A percentile compares a stretch with the other conserved stretches of the same genome.
phyloP scores from a whole-genome alignment of 2,888 invertebrate species.

The Silvanus unidentatus region DNA sequence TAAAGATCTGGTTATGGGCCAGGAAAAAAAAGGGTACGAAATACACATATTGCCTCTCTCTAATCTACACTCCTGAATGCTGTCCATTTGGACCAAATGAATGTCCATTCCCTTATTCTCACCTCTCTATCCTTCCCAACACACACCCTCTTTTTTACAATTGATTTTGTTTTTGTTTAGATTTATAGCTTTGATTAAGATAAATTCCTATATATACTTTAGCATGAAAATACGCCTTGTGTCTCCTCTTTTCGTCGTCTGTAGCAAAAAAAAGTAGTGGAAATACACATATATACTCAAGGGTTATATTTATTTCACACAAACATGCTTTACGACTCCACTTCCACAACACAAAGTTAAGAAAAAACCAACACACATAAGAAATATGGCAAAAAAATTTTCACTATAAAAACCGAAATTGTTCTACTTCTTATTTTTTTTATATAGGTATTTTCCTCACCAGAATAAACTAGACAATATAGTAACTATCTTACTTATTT shows the following conservation, averaged over 20 bases:
- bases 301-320: constrained; percentile 33
- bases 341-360: constrained; percentile 2
- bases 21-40: too few species aligned
- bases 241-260: constrained; percentile 23
- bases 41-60: too few species aligned
- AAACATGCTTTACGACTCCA: constrained; percentile 20
- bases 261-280: too few species aligned
- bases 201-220: constrained; percentile 28
- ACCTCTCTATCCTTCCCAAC: background rate
- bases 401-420: too few species aligned
- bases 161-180: constrained; percentile 40
- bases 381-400: too few species aligned
- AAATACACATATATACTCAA: constrained; percentile 25
- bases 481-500: too few species aligned
- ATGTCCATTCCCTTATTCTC: constrained; percentile 21
- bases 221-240: constrained; percentile 8
- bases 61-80: background rate
- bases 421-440: too few species aligned
- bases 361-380: too few species aligned
- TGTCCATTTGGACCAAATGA: constrained; percentile 10
- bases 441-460: too few species aligned
- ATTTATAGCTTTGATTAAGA: constrained; percentile 43
- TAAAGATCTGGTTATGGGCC: constrained; percentile 36
- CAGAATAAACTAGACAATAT: too few species aligned
- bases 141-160: constrained; percentile 16